Conservation (phyloP, 2,113 vertebrate genomes). For the Panthera tigris region DNA sequence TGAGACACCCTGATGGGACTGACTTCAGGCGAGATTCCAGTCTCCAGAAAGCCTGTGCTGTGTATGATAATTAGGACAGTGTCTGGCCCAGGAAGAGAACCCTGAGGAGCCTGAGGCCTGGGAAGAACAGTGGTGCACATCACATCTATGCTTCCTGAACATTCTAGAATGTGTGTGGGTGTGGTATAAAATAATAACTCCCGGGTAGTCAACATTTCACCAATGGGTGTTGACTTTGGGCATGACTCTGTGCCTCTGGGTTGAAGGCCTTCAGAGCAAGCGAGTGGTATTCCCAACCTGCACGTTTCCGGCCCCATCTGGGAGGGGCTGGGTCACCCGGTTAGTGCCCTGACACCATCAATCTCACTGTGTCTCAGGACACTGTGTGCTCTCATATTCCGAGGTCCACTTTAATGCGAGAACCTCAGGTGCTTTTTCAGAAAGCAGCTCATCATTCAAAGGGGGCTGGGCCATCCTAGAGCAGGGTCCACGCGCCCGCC, state of each 20-base stretch:
- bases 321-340: rapidly evolving
- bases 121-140: neutral
- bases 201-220: neutral
- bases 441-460: neutral
- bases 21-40: neutral
- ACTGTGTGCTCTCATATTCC: too few species aligned
- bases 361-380: rapidly evolving
- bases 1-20: rapidly evolving
- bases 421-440: neutral
- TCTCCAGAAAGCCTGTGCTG: neutral
- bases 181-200: neutral
- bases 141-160: rapidly evolving
- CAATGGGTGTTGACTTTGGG: neutral
- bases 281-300: neutral
- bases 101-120: neutral
- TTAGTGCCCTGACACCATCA: neutral
- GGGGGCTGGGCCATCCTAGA: rapidly evolving
- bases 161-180: too few species aligned
- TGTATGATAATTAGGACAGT: rapidly evolving
- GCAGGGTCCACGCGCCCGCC: rapidly evolving
- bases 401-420: neutral
- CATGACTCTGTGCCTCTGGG: neutral
- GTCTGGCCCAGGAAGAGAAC: neutral
- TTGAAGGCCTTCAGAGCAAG: neutral
- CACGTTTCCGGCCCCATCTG: rapidly evolving